These are phyloP conservation scores for Gracilinanus agilis DNA, from an alignment of 2,113 vertebrate species.

Conservation along the genomic window DNA sequence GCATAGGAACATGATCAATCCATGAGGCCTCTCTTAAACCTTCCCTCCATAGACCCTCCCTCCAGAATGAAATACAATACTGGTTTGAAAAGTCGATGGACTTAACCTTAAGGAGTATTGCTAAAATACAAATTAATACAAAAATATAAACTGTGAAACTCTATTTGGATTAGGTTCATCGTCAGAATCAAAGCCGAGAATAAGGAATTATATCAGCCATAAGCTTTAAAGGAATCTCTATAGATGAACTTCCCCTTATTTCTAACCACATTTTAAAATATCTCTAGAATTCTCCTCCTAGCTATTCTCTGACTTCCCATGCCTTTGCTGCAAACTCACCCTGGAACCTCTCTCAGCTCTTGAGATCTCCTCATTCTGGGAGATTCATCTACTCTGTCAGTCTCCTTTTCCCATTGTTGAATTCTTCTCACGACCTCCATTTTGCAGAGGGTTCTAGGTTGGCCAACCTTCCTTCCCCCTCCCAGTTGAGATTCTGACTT, in stretches of 20 bases:
- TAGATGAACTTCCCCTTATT: neutral
- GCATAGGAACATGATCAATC: neutral
- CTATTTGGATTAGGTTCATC: neutral
- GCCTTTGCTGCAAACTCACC: neutral
- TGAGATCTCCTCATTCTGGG: neutral
- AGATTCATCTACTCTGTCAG: neutral
- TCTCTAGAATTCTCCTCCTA: neutral
- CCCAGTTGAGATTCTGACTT: neutral
- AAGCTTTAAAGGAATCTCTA: neutral
- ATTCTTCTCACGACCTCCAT: neutral
- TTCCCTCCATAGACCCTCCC: neutral
- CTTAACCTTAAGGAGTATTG: neutral
- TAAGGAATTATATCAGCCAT: neutral
- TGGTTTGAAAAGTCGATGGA: neutral
- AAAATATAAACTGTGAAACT: neutral
- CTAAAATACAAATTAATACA: neutral
- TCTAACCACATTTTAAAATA: neutral
- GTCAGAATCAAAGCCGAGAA: neutral
- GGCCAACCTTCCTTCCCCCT: neutral
- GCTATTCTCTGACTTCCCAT: neutral
- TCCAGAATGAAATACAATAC: neutral
- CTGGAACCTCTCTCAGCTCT: neutral
- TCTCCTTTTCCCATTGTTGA: neutral
- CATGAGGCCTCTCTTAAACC: neutral
- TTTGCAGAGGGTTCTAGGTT: neutral